phyloP scores from a whole-genome alignment of 2,113 vertebrate species.

The Lontra canadensis region DNA sequence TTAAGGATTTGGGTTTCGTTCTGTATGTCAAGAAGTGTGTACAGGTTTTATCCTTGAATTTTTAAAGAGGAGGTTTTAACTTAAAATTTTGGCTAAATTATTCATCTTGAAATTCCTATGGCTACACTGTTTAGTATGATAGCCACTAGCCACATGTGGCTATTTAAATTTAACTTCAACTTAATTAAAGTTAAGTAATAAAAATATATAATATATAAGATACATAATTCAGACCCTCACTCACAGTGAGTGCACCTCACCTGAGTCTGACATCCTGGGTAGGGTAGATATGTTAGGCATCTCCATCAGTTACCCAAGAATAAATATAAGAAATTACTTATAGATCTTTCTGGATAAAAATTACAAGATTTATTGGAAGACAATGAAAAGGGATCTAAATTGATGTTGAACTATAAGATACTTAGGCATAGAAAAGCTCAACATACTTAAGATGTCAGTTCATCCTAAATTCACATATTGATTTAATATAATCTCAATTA shows the following conservation, averaged over 20 bases:
- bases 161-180: background rate
- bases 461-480: background rate
- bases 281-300: too few species aligned
- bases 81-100: background rate
- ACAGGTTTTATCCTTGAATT: background rate
- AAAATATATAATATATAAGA: background rate
- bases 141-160: background rate
- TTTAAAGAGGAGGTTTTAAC: background rate
- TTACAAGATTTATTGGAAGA: background rate
- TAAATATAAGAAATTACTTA: background rate
- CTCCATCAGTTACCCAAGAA: background rate
- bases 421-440: background rate
- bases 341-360: background rate
- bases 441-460: background rate
- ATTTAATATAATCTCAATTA: background rate
- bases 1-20: background rate
- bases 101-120: background rate
- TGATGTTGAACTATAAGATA: background rate
- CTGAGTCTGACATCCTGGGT: too few species aligned
- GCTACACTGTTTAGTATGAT: background rate
- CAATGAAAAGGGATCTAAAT: background rate
- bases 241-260: background rate
- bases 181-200: background rate
- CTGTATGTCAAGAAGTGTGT: background rate
- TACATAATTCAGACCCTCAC: background rate